phyloP scores from a whole-genome alignment of 2,888 invertebrate genomes.

The Leptopterna dolabrata region DNA sequence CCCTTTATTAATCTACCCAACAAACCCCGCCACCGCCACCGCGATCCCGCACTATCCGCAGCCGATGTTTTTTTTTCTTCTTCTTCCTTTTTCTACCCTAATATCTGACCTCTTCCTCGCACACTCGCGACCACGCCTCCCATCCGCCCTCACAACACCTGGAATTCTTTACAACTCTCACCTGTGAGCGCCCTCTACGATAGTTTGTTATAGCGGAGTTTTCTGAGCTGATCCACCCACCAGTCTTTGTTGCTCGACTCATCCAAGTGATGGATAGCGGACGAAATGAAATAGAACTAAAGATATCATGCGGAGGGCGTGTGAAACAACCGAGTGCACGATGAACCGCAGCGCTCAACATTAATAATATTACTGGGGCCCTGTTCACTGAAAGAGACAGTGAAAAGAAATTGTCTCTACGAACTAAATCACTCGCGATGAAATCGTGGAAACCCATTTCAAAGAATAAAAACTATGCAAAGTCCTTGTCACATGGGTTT shows the following conservation, averaged over 20 bases:
- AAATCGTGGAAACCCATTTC: too few relatives aligned
- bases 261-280: not conserved
- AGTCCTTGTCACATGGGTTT: too few relatives aligned
- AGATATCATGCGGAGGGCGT: not conserved
- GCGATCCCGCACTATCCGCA: not conserved
- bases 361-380: too few relatives aligned
- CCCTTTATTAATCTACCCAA: not conserved
- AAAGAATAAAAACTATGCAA: too few relatives aligned
- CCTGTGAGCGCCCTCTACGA: not conserved
- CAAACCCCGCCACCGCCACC: not conserved
- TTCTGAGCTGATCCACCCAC: not conserved
- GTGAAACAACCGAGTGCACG: not conserved
- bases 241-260: constrained; percentile 1
- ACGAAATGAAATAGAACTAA: not conserved
- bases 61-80: not conserved
- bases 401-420: too few relatives aligned
- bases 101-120: constrained; percentile 8
- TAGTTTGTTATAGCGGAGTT: not conserved
- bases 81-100: not conserved
- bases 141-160: constrained; percentile 6
- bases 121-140: constrained; percentile 16
- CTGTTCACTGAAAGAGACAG: too few relatives aligned
- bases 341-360: too few relatives aligned
- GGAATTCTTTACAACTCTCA: not conserved
- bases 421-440: too few relatives aligned